These are phyloP conservation scores for Calidris pygmaea DNA, from an alignment of 2,113 vertebrate genomes.

Conservation along the genomic window DNA sequence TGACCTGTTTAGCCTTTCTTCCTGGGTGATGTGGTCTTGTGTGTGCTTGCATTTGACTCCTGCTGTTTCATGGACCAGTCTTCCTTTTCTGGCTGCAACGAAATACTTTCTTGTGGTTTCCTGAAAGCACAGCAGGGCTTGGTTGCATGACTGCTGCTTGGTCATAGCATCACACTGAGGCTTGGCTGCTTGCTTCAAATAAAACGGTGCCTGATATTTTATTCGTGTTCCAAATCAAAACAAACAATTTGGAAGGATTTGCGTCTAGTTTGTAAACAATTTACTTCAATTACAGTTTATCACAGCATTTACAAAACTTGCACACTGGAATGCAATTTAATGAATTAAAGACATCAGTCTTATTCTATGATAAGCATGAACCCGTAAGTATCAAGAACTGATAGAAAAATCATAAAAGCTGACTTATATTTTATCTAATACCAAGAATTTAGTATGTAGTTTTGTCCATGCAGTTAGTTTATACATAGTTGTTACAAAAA, in stretches of 20 bases:
- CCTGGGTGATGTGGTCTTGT: accelerated
- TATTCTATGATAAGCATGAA: background rate
- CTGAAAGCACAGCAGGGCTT: background rate
- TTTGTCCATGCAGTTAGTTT: background rate
- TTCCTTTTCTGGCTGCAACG: background rate
- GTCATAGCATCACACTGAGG: background rate
- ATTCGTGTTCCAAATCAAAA: background rate
- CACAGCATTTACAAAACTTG: background rate
- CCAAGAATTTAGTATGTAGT: background rate
- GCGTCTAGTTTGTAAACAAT: background rate
- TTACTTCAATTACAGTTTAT: background rate
- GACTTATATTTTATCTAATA: background rate
- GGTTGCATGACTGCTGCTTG: background rate
- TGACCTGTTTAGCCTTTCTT: background rate
- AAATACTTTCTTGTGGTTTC: background rate
- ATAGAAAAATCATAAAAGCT: background rate
- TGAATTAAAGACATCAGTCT: background rate
- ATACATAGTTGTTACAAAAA: background rate
- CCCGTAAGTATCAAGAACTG: background rate
- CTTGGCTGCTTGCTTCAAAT: background rate
- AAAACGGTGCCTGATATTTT: background rate
- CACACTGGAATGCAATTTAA: background rate
- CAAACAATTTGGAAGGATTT: background rate
- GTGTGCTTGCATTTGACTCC: background rate
- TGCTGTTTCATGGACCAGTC: background rate